A percentile compares a stretch with the other conserved stretches of the same genome.
Evolutionary conservation across 2,797 vertebrate species (phyloP).

Genomic region (Acanthis flammea): DNA sequence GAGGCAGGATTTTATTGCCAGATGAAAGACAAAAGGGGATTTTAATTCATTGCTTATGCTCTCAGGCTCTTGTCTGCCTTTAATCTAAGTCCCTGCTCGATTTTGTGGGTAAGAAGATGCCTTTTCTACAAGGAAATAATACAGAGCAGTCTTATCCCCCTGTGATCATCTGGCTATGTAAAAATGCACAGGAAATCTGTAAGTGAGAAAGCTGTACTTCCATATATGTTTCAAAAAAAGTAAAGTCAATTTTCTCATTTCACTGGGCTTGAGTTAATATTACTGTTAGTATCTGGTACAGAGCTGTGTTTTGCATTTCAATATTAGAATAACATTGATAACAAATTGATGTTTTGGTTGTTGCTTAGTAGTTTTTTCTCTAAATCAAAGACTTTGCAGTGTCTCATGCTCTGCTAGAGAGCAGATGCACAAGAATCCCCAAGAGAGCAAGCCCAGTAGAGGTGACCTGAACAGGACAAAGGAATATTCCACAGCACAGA

Average conservation of each 20-base stretch:
- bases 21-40: conserved; percentile 1
- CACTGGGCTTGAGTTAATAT: neutral
- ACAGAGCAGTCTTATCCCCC: neutral
- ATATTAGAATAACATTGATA: neutral
- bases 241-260: neutral
- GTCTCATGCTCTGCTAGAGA: neutral
- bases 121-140: neutral
- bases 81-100: neutral
- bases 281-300: neutral
- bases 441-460: neutral
- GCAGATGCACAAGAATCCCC: neutral
- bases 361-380: neutral
- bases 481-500: neutral
- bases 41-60: conserved; percentile 22
- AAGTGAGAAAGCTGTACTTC: neutral
- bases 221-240: neutral
- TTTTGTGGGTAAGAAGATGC: neutral
- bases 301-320: neutral
- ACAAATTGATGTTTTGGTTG: neutral
- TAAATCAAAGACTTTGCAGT: neutral
- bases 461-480: neutral
- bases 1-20: neutral
- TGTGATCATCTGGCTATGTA: neutral
- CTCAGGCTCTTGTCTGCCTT: neutral
- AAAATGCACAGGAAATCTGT: neutral